phyloP scores from a whole-genome alignment of 2,797 vertebrate species.

The Neostethus bicornis region DNA sequence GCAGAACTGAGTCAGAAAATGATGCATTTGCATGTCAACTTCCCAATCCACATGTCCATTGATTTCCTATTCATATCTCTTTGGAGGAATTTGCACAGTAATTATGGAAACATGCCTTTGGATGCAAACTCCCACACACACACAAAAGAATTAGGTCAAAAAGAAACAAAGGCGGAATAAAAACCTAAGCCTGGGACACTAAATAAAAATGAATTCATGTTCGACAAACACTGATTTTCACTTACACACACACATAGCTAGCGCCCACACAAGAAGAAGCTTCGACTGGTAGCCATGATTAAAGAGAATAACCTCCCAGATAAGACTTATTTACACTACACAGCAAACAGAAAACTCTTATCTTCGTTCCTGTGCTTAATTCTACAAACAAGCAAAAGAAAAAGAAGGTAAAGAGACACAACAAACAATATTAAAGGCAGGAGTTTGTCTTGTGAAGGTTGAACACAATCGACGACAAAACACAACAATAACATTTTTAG shows the following conservation, averaged over 20 bases:
- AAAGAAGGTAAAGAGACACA: not conserved
- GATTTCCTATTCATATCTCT: slow-evolving; percentile 27
- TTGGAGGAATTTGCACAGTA: slow-evolving; percentile 51
- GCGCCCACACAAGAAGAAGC: not conserved
- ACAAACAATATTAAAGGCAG: not conserved
- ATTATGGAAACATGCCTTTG: slow-evolving; percentile 40
- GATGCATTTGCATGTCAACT: slow-evolving; percentile 6
- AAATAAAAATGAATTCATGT: slow-evolving; percentile 4
- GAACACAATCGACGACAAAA: not conserved
- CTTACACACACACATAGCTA: not conserved
- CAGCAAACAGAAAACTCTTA: not conserved
- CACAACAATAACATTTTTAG: not conserved
- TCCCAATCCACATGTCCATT: slow-evolving; percentile 25
- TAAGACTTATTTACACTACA: slow-evolving; percentile 6
- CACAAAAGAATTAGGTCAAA: slow-evolving; percentile 1
- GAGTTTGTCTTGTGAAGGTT: not conserved
- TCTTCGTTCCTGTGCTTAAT: not conserved
- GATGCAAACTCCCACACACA: slow-evolving; percentile 13
- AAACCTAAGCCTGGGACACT: slow-evolving; percentile 6
- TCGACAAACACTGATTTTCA: not conserved
- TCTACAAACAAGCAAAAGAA: slow-evolving; percentile 2
- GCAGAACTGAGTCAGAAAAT: not conserved
- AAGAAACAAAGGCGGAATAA: slow-evolving; percentile 2
- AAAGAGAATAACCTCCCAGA: slow-evolving; percentile 5
- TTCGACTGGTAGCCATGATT: not conserved